Base-by-base conservation (phyloP, 2,797 vertebrate genomes). In the Tadarida brasiliensis region DNA sequence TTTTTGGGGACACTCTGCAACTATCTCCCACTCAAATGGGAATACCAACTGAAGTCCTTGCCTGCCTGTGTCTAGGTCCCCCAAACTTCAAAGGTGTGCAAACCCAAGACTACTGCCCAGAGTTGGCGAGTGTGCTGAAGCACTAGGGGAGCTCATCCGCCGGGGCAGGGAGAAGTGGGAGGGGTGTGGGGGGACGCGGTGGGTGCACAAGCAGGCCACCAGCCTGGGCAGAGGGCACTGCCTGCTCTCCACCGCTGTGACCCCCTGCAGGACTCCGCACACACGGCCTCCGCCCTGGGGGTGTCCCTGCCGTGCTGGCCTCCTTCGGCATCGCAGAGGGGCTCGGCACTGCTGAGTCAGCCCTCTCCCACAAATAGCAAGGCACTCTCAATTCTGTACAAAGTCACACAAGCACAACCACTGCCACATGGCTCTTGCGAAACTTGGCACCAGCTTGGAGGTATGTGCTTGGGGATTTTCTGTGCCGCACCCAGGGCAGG, bases 311-410 rank as follows among this genome's bases (percentile, higher is more conserved):
- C 83, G 83, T 24, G 51, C 11, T 65, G 63, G 51, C 73, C 77
- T 90, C 56, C 71, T 20, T 49, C 33, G 63, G 73, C 61, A 81
- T 28, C 57, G 28, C 51, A 1, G 0, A 28, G 22, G 76, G 65
- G n/a, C 71, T 44, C 0, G 28, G 85, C 33, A 35, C 81, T 68
- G 94, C 96, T 95, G 92, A 96, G 84, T 95, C 96, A 96, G 26
- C 16, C 12, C 63, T 90, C 47, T n/a, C 44, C 68, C 95, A 28
- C 0, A 7, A 54, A 74, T 2, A 14, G 54, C 4, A 0, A 59
- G 11, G 33, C 63, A 9, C 22, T 81, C 78, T 84, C 4, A 0
- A 9, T 20, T 67, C 89, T 71, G 14, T 35, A n/a, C 61, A 84
- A 78, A 92, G 61, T 47, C 73, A 78, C 51, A 77, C 51, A 35